Evolutionary conservation across 2,797 vertebrate species (phyloP).

Genomic region (Sebastes vulpes): DNA sequence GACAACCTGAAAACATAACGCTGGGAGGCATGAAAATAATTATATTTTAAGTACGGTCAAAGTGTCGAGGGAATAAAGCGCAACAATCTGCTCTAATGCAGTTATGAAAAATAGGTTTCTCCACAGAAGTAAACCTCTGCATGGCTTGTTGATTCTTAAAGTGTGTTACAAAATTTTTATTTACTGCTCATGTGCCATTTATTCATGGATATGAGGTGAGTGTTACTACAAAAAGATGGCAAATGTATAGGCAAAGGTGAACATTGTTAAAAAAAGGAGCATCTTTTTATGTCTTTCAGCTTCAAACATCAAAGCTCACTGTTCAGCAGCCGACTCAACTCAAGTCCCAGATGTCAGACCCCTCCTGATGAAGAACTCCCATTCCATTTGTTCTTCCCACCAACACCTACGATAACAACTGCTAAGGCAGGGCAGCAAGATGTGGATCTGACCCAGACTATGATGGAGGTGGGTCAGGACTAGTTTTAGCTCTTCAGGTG

Average conservation of each 20-base stretch:
- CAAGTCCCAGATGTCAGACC: not conserved
- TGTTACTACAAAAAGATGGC: rapidly evolving
- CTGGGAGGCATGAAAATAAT: no score
- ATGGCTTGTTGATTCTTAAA: not conserved
- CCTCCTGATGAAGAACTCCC: not conserved
- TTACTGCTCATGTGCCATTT: not conserved
- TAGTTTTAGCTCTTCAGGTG: no score
- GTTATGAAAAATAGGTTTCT: not conserved
- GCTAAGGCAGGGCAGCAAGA: no score
- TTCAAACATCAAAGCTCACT: no score
- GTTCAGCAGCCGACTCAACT: not conserved
- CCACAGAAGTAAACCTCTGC: not conserved
- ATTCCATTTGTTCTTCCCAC: not conserved
- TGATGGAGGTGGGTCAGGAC: not conserved
- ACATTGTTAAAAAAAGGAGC: no score
- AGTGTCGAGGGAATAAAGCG: not conserved
- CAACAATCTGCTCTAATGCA: not conserved
- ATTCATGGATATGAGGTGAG: not conserved
- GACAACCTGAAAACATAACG: no score
- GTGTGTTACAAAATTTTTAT: not conserved
- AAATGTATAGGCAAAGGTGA: no score
- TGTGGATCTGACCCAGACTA: not conserved
- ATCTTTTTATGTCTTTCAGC: no score
- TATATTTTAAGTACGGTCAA: not conserved
- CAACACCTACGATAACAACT: not conserved